Percentiles rank a stretch among this genome's conserved stretches.
These are phyloP conservation scores for Neria commutata DNA, from an alignment of 2,888 invertebrate genomes.

Conservation along the genomic window DNA sequence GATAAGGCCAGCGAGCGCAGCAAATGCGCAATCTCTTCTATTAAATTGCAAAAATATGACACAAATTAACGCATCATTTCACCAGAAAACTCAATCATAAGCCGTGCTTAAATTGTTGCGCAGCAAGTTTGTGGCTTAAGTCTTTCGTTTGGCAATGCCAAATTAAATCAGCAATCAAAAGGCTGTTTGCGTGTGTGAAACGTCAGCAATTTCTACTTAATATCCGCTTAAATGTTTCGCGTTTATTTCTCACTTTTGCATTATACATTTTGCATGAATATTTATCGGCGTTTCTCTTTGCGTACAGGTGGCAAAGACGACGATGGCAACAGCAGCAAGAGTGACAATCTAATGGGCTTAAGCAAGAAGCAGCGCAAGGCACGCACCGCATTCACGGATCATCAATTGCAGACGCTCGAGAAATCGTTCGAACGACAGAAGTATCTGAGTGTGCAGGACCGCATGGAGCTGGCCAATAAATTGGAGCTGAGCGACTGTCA, in stretches of 20 bases:
- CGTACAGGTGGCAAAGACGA: slow-evolving; percentile 83
- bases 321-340: slow-evolving; percentile 66
- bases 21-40: background rate
- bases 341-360: slow-evolving; percentile 62
- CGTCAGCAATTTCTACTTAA: slow-evolving; percentile 14
- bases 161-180: background rate
- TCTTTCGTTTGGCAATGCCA: slow-evolving; percentile 21
- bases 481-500: slow-evolving; percentile 97
- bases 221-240: slow-evolving; percentile 12
- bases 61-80: slow-evolving; percentile 33
- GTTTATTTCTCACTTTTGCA: background rate
- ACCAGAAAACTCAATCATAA: slow-evolving; percentile 7
- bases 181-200: too few species aligned
- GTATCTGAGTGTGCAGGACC: slow-evolving; percentile 94
- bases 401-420: slow-evolving; percentile 94
- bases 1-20: background rate
- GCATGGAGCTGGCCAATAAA: slow-evolving; percentile 97
- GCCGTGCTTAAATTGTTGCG: background rate
- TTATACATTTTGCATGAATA: background rate
- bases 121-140: slow-evolving; percentile 25
- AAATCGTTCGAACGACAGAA: slow-evolving; percentile 97
- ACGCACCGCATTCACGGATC: slow-evolving; percentile 97
- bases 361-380: slow-evolving; percentile 96
- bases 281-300: too few species aligned
- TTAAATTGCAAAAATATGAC: slow-evolving; percentile 31